phyloP scores from a whole-genome alignment of 1,140 invertebrate genomes.

The Rhagoletis zephyria region DNA sequence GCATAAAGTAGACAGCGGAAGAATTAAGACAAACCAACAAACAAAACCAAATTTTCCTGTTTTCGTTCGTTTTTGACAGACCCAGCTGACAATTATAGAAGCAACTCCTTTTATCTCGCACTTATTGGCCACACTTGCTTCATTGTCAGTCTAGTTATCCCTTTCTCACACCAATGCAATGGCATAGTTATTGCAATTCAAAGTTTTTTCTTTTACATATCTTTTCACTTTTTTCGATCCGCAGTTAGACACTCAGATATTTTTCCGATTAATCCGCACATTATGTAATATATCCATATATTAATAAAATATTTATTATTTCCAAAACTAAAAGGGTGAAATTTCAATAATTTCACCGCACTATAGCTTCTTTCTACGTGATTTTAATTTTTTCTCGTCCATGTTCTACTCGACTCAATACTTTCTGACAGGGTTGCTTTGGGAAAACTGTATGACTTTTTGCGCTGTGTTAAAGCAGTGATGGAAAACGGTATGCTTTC shows the following conservation, averaged over 20 bases:
- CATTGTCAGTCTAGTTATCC: constrained; percentile 8
- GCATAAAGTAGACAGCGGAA: constrained; percentile 52
- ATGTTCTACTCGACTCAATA: constrained; percentile 45
- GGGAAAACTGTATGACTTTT: neutral
- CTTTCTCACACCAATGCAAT: constrained; percentile 42
- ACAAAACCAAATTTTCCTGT: constrained; percentile 46
- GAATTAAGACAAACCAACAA: constrained; percentile 44
- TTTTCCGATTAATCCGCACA: neutral
- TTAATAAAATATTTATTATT: neutral
- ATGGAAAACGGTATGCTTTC: neutral
- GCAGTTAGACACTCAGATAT: neutral
- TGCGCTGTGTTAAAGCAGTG: neutral
- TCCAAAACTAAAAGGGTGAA: neutral
- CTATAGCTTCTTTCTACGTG: neutral
- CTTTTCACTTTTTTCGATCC: constrained; percentile 37
- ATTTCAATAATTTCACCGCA: neutral
- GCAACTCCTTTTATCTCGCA: constrained; percentile 38
- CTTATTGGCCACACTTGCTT: constrained; percentile 32
- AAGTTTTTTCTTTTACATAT: constrained; percentile 39
- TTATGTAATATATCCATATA: neutral
- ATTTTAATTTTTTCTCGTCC: neutral
- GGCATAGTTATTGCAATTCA: constrained; percentile 35
- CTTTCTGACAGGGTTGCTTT: constrained; percentile 41
- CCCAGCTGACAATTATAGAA: constrained; percentile 45
- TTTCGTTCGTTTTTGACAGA: constrained; percentile 43